These are phyloP conservation scores for Amphiprion percula DNA, from an alignment of 2,113 vertebrate species.

Conservation along the genomic window DNA sequence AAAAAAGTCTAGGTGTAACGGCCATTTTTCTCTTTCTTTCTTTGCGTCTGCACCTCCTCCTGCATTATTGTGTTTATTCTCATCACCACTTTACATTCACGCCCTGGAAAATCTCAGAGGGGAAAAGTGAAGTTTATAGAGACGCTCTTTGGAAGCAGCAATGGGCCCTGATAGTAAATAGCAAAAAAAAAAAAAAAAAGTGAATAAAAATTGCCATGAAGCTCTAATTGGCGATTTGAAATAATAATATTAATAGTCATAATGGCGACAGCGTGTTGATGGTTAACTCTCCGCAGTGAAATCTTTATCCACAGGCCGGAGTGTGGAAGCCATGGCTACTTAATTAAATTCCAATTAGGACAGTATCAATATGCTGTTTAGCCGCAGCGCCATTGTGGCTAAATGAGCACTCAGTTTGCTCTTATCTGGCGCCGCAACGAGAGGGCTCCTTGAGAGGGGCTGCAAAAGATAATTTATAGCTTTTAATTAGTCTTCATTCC, in stretches of 20 bases:
- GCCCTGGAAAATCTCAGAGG: too few species aligned
- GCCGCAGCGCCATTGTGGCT: slow-evolving; percentile 94
- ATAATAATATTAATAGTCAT: slow-evolving; percentile 68
- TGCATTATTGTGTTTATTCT: too few species aligned
- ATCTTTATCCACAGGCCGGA: slow-evolving; percentile 94
- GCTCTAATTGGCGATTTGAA: slow-evolving; percentile 72
- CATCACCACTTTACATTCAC: too few species aligned
- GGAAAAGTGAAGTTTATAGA: too few species aligned
- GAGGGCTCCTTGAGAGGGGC: slow-evolving; percentile 92
- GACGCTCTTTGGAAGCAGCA: too few species aligned
- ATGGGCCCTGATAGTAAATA: not conserved
- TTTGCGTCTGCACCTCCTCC: too few species aligned
- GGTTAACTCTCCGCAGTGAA: slow-evolving; percentile 94
- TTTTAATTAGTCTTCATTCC: slow-evolving; percentile 99
- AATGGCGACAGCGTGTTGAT: slow-evolving; percentile 84
- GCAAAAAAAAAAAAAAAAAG: slow-evolving; percentile 19
- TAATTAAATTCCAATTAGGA: slow-evolving; percentile 99
- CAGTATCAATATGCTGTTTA: slow-evolving; percentile 98
- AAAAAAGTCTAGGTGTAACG: too few species aligned
- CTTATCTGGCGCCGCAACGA: slow-evolving; percentile 94
- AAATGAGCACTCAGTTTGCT: slow-evolving; percentile 92
- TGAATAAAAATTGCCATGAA: slow-evolving; percentile 36
- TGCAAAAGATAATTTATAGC: slow-evolving; percentile 96
- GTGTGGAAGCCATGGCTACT: slow-evolving; percentile 89
- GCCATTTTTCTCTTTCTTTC: too few species aligned